Conservation (phyloP, 2,888 invertebrate species). For the Stictocephala bisonia region DNA sequence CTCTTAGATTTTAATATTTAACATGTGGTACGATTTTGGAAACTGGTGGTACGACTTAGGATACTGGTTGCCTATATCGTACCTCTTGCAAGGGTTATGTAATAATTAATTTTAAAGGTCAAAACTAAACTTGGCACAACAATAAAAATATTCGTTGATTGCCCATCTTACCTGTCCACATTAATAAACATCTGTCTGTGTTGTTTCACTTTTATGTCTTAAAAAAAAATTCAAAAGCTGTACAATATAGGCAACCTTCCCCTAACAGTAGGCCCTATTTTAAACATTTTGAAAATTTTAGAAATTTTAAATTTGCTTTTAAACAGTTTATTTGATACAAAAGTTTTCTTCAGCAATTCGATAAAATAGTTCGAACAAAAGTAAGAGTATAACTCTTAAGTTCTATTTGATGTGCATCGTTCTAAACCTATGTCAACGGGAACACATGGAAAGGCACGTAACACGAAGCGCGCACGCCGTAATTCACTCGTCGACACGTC, state of each 20-base stretch:
- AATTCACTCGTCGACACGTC: too few relatives aligned
- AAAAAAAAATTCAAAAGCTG: conserved; percentile 11
- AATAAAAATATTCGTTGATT: not conserved
- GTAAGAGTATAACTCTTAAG: too few relatives aligned
- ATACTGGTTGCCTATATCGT: conserved; percentile 21
- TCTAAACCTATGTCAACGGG: too few relatives aligned
- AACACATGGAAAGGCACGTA: too few relatives aligned
- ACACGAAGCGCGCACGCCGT: too few relatives aligned
- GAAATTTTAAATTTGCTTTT: too few relatives aligned
- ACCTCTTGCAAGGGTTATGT: conserved; percentile 3
- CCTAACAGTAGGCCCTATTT: too few relatives aligned
- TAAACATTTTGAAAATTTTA: too few relatives aligned
- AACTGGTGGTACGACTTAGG: conserved; percentile 17
- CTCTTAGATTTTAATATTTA: not conserved
- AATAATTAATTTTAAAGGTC: not conserved
- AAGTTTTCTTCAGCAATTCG: too few relatives aligned
- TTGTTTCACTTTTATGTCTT: not conserved
- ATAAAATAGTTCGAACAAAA: too few relatives aligned
- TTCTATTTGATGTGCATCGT: too few relatives aligned
- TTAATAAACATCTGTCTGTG: not conserved
- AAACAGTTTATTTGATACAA: too few relatives aligned
- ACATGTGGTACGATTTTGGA: conserved; percentile 10
- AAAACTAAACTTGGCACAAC: not conserved
- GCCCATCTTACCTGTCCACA: not conserved
- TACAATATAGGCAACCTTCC: conserved; percentile 29